Conservation (phyloP, 2,888 invertebrate species). For the Ophion ellenae region DNA sequence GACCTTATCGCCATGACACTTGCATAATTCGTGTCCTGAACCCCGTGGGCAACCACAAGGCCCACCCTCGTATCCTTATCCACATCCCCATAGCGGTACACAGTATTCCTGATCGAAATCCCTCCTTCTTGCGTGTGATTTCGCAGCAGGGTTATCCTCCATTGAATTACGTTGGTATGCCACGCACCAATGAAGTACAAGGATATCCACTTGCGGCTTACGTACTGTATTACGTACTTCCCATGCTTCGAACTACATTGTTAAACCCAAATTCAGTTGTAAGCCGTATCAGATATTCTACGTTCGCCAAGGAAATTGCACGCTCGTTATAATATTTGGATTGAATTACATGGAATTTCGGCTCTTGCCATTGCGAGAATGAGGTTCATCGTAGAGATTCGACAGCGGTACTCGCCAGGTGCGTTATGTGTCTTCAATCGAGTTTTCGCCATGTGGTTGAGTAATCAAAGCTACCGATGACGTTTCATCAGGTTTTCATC, state of each 20-base stretch:
- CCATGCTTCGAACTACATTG: conserved; percentile 10
- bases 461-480: background rate
- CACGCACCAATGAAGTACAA: conserved; percentile 39
- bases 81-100: conserved; percentile 17
- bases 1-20: conserved; percentile 59
- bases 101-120: conserved; percentile 57
- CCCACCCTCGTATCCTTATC: conserved; percentile 45
- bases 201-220: conserved; percentile 55
- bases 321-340: background rate
- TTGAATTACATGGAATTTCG: background rate
- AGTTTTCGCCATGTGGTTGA: background rate
- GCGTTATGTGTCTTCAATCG: background rate
- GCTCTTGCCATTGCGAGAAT: background rate
- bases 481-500: background rate
- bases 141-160: conserved; percentile 27
- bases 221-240: conserved; percentile 20
- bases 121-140: conserved; percentile 53
- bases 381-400: background rate
- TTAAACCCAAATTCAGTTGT: conserved; percentile 12
- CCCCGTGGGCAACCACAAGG: conserved; percentile 47
- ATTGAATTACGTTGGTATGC: background rate
- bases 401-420: background rate
- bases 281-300: conserved; percentile 2
- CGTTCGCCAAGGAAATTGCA: background rate
- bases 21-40: conserved; percentile 63